Conservation (phyloP, 2,113 vertebrate genomes). For the Sceloporus undulatus region DNA sequence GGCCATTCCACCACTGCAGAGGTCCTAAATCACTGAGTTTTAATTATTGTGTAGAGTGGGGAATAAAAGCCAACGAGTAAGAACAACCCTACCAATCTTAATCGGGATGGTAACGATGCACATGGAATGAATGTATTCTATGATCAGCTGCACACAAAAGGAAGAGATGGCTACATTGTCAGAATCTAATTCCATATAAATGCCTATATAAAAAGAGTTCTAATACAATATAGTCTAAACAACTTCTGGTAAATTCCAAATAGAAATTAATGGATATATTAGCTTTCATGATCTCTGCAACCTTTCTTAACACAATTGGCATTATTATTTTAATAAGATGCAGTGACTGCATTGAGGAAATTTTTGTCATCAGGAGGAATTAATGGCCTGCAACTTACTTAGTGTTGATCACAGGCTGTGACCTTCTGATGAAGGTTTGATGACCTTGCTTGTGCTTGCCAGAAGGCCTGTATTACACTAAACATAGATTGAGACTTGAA, state of each 20-base stretch:
- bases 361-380: conserved; percentile 1
- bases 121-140: not conserved
- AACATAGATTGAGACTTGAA: conserved; percentile 33
- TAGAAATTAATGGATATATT: not conserved
- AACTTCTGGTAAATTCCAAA: not conserved
- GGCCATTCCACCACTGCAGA: not conserved
- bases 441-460: conserved; percentile 28
- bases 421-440: conserved; percentile 22
- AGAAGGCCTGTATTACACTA: conserved; percentile 29
- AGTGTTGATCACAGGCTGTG: not conserved
- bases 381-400: conserved; percentile 12
- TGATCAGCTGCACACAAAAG: not conserved
- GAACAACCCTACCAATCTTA: not conserved
- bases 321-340: not conserved
- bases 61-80: too few species aligned
- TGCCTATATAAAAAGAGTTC: not conserved
- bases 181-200: not conserved
- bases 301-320: not conserved
- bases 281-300: not conserved
- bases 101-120: not conserved
- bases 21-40: not conserved
- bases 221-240: not conserved
- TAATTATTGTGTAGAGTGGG: not conserved
- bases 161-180: not conserved
- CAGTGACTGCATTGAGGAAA: not conserved